phyloP scores from a whole-genome alignment of 2,113 vertebrate species.

The Chaenogobius annularis region DNA sequence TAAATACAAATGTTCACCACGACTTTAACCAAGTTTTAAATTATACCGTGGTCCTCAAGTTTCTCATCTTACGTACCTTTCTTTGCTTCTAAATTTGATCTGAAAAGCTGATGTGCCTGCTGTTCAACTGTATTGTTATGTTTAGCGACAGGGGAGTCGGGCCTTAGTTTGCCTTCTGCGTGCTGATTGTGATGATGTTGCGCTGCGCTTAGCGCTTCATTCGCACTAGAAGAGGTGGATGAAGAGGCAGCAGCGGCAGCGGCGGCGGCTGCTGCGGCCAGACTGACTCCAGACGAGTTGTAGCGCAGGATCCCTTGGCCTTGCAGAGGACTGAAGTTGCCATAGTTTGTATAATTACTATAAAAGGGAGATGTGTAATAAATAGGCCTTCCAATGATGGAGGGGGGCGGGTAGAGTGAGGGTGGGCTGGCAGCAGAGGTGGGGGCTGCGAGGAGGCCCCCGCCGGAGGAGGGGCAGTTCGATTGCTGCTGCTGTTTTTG shows the following conservation, averaged over 20 bases:
- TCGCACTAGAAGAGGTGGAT: slow-evolving; percentile 45
- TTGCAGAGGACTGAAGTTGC: slow-evolving; percentile 94
- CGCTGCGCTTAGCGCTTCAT: slow-evolving; percentile 78
- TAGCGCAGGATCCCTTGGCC: slow-evolving; percentile 95
- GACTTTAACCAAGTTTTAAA: slow-evolving; percentile 33
- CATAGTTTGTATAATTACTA: slow-evolving; percentile 96
- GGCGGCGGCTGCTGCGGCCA: slow-evolving; percentile 74
- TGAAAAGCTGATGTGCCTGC: slow-evolving; percentile 86
- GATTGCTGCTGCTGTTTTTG: slow-evolving; percentile 73
- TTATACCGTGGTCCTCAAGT: background rate
- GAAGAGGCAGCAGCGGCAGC: slow-evolving; percentile 55
- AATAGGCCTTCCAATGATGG: slow-evolving; percentile 94
- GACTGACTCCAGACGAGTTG: slow-evolving; percentile 79
- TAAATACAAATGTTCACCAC: slow-evolving; percentile 36
- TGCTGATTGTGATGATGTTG: slow-evolving; percentile 78
- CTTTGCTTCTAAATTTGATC: slow-evolving; percentile 87
- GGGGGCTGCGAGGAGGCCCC: slow-evolving; percentile 81
- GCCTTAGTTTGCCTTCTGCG: slow-evolving; percentile 82
- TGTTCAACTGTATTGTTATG: slow-evolving; percentile 71
- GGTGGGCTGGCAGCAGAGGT: slow-evolving; percentile 79
- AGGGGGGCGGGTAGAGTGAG: slow-evolving; percentile 87
- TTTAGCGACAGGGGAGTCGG: slow-evolving; percentile 85
- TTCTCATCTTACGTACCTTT: slow-evolving; percentile 87
- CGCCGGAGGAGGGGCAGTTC: slow-evolving; percentile 74
- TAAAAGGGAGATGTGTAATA: slow-evolving; percentile 99